phyloP scores from a whole-genome alignment of 1,140 invertebrate species.

The Patella vulgata region DNA sequence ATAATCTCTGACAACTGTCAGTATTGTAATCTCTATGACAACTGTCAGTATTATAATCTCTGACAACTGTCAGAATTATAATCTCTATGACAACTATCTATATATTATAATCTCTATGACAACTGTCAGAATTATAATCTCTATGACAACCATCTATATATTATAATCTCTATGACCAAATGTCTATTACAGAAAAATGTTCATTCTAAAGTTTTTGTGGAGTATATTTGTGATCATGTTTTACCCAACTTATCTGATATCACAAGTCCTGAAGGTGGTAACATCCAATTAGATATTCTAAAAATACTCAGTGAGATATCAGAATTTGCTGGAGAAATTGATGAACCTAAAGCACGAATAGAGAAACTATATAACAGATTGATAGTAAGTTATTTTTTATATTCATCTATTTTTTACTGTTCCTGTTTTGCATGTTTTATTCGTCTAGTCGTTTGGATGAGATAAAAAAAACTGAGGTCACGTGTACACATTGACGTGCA shows the following conservation, averaged over 20 bases:
- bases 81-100: too few species aligned
- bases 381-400: conserved; percentile 72
- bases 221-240: conserved; percentile 87
- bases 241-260: conserved; percentile 73
- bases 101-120: too few species aligned
- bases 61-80: too few species aligned
- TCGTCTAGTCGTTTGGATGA: too few species aligned
- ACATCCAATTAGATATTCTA: conserved; percentile 83
- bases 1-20: too few species aligned
- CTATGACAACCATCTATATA: too few species aligned
- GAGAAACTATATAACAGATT: conserved; percentile 79
- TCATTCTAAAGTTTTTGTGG: conserved; percentile 86
- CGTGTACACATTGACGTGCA: too few species aligned
- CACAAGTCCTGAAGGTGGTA: conserved; percentile 68
- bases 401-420: conserved; percentile 2
- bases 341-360: conserved; percentile 79
- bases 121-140: too few species aligned
- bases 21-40: too few species aligned
- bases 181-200: conserved; percentile 82
- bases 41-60: too few species aligned
- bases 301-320: conserved; percentile 89
- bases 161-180: too few species aligned
- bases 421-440: neutral
- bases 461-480: too few species aligned
- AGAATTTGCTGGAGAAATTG: conserved; percentile 78